Base-by-base conservation (phyloP, 2,113 vertebrate species). In the Rhipidura dahli region DNA sequence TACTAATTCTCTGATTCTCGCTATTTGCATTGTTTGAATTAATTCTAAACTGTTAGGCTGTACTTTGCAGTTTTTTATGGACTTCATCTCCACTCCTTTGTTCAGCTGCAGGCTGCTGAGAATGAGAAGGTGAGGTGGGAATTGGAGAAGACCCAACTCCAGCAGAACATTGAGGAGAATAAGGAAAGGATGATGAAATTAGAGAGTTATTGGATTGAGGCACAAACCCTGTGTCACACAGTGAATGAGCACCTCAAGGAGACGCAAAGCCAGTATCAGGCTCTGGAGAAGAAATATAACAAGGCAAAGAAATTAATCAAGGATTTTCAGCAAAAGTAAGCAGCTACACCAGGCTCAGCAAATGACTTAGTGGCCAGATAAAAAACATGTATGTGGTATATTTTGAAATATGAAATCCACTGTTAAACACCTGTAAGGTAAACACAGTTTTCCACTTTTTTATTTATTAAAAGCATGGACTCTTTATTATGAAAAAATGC, bases 251-350 rank as follows among this genome's bases (percentile, higher is more conserved):
- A 99, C 96, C 98, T 99, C 94, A 99, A 99, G 97, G 99, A 99
- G 96, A 99, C 99, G 1, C 99, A 99, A 95, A 99, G 98, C 65
- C 99, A 99, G 95, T 99, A 99, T 96, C 99, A 99, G 97, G 94
- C 98, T 73, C 97, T 99, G 96, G 99, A 99, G 97, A 99, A 99
- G 98, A 99, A 99, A 89, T 99, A 99, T 92, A 99, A 99, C 98
- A 99, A 99, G 97, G 99, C 99, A 88, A 99, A 99, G 98, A 99
- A 99, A 87, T 91, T 99, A 96, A 99, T 99, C 98, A 99, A 99
- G 96, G 99, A 99, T 96, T 99, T 99, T 97, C 99, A 99, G 93
- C 99, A 99, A 98, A 99, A 99, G 99, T 99, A 97, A 99, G 99
- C 75, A 80, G 81, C 66, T 75, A 24, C 6, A 4, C 19, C 54